Evolutionary conservation across 2,113 vertebrate genomes (phyloP).

Genomic region (Carassius auratus): DNA sequence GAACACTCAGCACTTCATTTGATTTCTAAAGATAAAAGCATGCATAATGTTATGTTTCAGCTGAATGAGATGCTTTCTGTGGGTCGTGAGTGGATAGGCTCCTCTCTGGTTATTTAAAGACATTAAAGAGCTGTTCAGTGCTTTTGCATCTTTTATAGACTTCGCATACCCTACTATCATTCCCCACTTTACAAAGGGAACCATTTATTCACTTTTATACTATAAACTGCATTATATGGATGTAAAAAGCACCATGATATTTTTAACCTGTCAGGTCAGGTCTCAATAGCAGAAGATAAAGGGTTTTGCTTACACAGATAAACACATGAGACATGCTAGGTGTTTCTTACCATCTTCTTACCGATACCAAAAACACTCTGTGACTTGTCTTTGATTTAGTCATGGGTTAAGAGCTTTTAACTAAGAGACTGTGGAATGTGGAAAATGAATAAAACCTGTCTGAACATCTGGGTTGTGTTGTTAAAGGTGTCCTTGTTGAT

Average conservation of each 20-base stretch:
- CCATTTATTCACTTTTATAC: neutral
- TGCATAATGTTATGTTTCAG: constrained; percentile 12
- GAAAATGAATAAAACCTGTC: constrained; percentile 21
- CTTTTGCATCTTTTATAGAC: neutral
- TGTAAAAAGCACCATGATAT: neutral
- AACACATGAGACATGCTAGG: constrained; percentile 1
- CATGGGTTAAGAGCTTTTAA: neutral
- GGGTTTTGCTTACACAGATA: neutral
- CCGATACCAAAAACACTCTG: constrained; percentile 3
- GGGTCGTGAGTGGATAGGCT: neutral
- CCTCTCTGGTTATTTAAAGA: constrained; percentile 9
- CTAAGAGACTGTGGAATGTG: constrained; percentile 36
- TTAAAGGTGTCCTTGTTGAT: neutral
- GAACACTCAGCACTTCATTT: neutral
- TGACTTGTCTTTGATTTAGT: neutral
- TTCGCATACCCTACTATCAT: neutral
- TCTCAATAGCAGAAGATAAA: neutral
- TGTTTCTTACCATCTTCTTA: neutral
- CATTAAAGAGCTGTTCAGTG: neutral
- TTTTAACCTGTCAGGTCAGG: neutral
- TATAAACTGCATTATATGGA: neutral
- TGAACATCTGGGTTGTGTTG: constrained; percentile 40
- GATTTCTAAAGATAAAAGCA: neutral
- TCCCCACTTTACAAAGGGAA: neutral
- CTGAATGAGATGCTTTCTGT: neutral